A percentile compares a stretch with the other conserved stretches of the same genome.
Evolutionary conservation across 2,888 invertebrate species (phyloP).

Genomic region (Hirtodrosophila histrioides): DNA sequence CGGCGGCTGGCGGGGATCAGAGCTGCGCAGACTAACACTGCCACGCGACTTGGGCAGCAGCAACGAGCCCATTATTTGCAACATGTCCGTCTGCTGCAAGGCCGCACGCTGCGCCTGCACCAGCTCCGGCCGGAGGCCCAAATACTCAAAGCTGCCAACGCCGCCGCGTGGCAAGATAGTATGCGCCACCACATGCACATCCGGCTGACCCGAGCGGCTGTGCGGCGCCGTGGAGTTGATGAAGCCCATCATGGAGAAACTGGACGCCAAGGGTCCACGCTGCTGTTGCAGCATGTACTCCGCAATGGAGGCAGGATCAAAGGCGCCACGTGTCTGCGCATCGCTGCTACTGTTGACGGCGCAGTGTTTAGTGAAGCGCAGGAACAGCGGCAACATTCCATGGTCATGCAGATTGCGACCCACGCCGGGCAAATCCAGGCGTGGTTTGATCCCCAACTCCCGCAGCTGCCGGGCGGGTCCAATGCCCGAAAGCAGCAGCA

Average conservation of each 20-base stretch:
- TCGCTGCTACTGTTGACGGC: conserved; percentile 8
- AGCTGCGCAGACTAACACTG: conserved; percentile 85
- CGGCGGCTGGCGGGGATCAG: conserved; percentile 85
- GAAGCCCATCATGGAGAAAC: conserved; percentile 85
- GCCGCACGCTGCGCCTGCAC: conserved; percentile 43
- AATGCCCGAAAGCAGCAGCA: conserved; percentile 81
- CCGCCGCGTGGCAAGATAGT: conserved; percentile 55
- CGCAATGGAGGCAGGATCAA: conserved; percentile 56
- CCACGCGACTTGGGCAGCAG: conserved; percentile 84
- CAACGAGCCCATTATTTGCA: conserved; percentile 74
- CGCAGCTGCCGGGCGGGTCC: conserved; percentile 31
- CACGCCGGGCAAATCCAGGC: conserved; percentile 84
- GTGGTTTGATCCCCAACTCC: conserved; percentile 39
- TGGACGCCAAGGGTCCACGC: conserved; percentile 82
- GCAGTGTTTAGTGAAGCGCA: conserved; percentile 70
- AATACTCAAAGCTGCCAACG: conserved; percentile 54
- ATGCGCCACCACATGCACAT: conserved; percentile 87
- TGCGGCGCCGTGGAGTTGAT: conserved; percentile 83
- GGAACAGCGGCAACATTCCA: conserved; percentile 86
- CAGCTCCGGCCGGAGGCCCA: conserved; percentile 58
- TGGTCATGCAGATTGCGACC: conserved; percentile 93
- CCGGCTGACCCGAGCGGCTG: conserved; percentile 43
- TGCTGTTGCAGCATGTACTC: conserved; percentile 71
- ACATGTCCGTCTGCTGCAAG: conserved; percentile 47
- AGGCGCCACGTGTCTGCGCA: conserved; percentile 20